A percentile compares a stretch with the other conserved stretches of the same genome.
These are phyloP conservation scores for Agrilus mali DNA, from an alignment of 2,888 invertebrate genomes.

Conservation along the genomic window DNA sequence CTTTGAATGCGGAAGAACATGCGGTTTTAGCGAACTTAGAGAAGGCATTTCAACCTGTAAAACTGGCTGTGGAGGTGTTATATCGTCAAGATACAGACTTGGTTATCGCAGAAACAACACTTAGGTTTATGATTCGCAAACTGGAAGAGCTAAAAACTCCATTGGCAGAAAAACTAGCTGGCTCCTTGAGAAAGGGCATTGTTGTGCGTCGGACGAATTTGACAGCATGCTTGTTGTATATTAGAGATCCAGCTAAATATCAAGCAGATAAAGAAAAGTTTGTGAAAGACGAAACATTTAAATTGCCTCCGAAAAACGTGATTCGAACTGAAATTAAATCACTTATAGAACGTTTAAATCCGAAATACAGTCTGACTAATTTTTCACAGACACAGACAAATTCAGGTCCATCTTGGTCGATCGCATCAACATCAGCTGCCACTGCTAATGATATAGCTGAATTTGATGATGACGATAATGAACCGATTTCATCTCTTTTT, in stretches of 20 bases:
- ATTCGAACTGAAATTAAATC: neutral
- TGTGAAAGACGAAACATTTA: neutral
- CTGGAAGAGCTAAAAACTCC: slow-evolving; percentile 11
- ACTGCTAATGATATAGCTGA: slow-evolving; percentile 3
- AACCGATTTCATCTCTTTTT: slow-evolving; percentile 5
- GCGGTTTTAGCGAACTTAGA: slow-evolving; percentile 3
- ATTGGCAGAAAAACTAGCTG: slow-evolving; percentile 3
- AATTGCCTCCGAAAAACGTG: neutral
- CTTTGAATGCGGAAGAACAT: slow-evolving; percentile 12
- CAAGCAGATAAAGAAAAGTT: slow-evolving; percentile 1
- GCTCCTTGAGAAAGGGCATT: neutral
- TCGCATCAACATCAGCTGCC: slow-evolving; percentile 6
- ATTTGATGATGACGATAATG: slow-evolving; percentile 5
- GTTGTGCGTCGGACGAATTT: no score
- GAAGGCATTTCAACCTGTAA: slow-evolving; percentile 10
- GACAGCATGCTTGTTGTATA: neutral
- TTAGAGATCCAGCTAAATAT: neutral
- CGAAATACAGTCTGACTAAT: slow-evolving; percentile 4
- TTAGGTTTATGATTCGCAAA: slow-evolving; percentile 13
- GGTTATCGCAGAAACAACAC: slow-evolving; percentile 11
- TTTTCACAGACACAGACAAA: neutral
- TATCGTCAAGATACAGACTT: slow-evolving; percentile 11
- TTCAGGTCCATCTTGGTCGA: slow-evolving; percentile 3
- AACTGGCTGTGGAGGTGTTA: slow-evolving; percentile 4
- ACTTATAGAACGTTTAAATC: slow-evolving; percentile 1